These are phyloP conservation scores for Euwallacea similis DNA, from an alignment of 1,140 invertebrate genomes.

Conservation along the genomic window DNA sequence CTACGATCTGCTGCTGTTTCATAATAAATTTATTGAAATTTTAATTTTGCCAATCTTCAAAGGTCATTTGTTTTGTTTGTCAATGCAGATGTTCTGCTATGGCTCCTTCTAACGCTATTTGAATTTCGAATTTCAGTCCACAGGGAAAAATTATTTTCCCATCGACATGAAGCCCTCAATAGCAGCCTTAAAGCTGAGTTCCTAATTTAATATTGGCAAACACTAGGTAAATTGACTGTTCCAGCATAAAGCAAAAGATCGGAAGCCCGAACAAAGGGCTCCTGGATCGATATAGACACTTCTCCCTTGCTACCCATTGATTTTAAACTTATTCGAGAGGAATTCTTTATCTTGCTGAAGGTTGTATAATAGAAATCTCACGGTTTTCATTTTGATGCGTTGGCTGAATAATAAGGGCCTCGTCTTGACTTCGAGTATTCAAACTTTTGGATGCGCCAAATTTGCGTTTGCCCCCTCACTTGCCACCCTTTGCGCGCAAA, in stretches of 20 bases:
- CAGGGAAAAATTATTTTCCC: too few relatives aligned
- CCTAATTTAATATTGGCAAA: background rate
- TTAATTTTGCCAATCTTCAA: too few relatives aligned
- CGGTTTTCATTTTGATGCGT: slow-evolving; percentile 5
- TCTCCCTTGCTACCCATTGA: slow-evolving; percentile 43
- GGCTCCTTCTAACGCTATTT: too few relatives aligned
- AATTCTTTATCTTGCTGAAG: slow-evolving; percentile 27
- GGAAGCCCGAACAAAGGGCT: slow-evolving; percentile 38
- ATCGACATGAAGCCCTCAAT: too few relatives aligned
- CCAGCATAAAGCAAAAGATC: slow-evolving; percentile 25
- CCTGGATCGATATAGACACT: slow-evolving; percentile 45
- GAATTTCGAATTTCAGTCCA: too few relatives aligned
- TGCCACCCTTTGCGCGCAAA: slow-evolving; percentile 17
- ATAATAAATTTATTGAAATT: too few relatives aligned
- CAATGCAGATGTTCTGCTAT: too few relatives aligned
- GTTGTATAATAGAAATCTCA: slow-evolving; percentile 28
- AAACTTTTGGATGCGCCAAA: too few relatives aligned
- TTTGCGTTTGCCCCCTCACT: background rate
- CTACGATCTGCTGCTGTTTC: too few relatives aligned
- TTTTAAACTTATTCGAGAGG: slow-evolving; percentile 41
- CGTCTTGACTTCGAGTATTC: background rate
- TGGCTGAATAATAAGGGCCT: background rate
- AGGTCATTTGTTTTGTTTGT: too few relatives aligned
- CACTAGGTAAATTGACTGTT: slow-evolving; percentile 19
- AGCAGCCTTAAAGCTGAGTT: too few relatives aligned